Base-by-base conservation (phyloP, 2,888 invertebrate species). In the Pyrocoelia pectoralis region DNA sequence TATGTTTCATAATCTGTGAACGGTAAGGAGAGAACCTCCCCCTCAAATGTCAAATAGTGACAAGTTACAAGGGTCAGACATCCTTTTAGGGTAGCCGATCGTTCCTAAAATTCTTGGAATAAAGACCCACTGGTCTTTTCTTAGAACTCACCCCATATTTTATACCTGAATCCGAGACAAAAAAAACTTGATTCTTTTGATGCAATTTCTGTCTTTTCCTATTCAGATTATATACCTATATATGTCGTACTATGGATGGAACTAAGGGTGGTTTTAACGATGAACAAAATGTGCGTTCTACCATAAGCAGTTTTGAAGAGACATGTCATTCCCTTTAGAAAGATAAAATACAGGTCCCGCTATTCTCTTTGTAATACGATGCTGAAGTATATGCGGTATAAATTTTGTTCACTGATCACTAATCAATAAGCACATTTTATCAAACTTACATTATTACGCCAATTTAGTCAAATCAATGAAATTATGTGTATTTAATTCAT, bases 71-170 rank as follows among this genome's bases (percentile, higher is more conserved):
- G 69, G 70, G 69, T 70, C 66, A 60, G 68, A 59, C 41, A 54
- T 48, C 60, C 55, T 64, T 65, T 66, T 66, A 52, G 62, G 62
- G 57, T 57, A 56, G 62, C 28, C 52, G 66, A 62, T 60, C 56
- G 61, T 62, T 59, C 61, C 33, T 33, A 56, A 19, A 53, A 68
- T 69, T 69, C 67, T 56, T 50, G 43, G 66, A 62, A 67, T 55
- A 55, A 60, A 61, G 57, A 60, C 43, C 50, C 50, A 57, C 65
- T 48, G 51, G 41, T 41, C 33, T 56, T 62, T 68, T 68, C 70
- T 60, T 60, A 68, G 70, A 70, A 69, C 52, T 56, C 67, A 68
- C 70, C 70, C 70, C 63, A 64, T 61, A 65, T 66, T 69, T 67
- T 66, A 65, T 70, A 70, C 70, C 70, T 70, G 70, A 61, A 61